phyloP scores from a whole-genome alignment of 2,797 vertebrate species.

The Rhinogobio ventralis region DNA sequence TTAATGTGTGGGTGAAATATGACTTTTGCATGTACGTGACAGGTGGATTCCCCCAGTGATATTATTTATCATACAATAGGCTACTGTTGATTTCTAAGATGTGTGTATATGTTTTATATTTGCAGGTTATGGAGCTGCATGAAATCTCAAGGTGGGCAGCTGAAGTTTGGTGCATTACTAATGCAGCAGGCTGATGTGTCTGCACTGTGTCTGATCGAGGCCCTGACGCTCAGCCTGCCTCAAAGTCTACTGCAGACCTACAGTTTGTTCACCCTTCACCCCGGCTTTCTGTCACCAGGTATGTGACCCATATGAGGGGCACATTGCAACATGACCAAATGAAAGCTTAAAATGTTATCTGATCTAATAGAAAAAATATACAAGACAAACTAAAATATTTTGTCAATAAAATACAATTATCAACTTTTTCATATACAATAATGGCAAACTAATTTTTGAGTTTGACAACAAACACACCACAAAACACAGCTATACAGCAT shows the following conservation, averaged over 20 bases:
- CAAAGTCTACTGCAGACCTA: constrained; percentile 85
- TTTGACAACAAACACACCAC: too few relatives aligned
- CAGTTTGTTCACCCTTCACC: constrained; percentile 77
- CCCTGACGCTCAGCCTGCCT: constrained; percentile 84
- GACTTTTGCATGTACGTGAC: not conserved
- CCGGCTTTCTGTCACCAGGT: constrained; percentile 80
- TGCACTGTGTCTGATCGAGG: constrained; percentile 83
- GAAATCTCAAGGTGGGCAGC: not conserved
- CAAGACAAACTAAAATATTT: too few relatives aligned
- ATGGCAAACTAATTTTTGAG: too few relatives aligned
- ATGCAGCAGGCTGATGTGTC: constrained; percentile 82
- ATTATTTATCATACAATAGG: not conserved
- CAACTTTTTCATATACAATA: too few relatives aligned
- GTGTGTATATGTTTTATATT: constrained; percentile 28
- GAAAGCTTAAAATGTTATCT: too few relatives aligned
- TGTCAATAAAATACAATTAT: too few relatives aligned
- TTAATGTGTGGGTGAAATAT: not conserved
- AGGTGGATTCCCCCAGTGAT: not conserved
- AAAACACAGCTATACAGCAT: too few relatives aligned
- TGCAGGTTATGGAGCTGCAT: constrained; percentile 82
- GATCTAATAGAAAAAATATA: too few relatives aligned
- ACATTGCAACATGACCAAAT: too few relatives aligned
- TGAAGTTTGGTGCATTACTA: constrained; percentile 64
- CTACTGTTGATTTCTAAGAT: not conserved
- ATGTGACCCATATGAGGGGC: constrained; percentile 10